Base-by-base conservation (phyloP, 2,888 invertebrate genomes). In the Heliconius hortense region DNA sequence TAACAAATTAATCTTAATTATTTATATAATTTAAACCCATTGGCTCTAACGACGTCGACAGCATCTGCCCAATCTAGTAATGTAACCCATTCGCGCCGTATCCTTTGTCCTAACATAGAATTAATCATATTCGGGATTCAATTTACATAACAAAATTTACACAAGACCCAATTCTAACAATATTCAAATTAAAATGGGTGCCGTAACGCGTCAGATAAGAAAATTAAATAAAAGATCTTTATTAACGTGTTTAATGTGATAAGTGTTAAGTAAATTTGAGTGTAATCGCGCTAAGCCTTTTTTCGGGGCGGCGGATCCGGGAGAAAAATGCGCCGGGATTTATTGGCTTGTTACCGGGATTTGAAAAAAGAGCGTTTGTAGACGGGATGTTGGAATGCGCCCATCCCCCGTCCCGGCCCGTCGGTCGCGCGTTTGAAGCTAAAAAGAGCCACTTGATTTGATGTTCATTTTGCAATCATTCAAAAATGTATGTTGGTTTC, bases 211-310 rank as follows among this genome's bases (percentile, higher is more conserved):
- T 84, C 63, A 85, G 89, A 90, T 90, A 89, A 89, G 90, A 87
- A 88, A 92, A 93, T 93, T 89, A 87, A 84, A 89, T 91, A 91
- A 91, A 81, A 87, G 82, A 85, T 86, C 89, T 90, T 92, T 89
- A 93, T 93, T 92, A 92, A 86, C 86, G 85, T 87, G 87, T 87
- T 89, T 89, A 92, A 91, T 89, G 90, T 87, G 90, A 90, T 79
- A 88, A 89, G 93, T 93, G 94, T 93, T 94, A 94, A 94, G 94
- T 94, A 94, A 94, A 94, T 94, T 94, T 93, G 90, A 85, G 87
- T 93, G 93, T 94, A 93, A 94, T 94, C 93, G 89, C 85, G 87
- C 86, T 90, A 90, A 93, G 89, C 91, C 92, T 91, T 94, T 92
- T 90, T 85, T 84, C 84, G 86, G 84, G 84, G 86, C 84, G 86